Evolutionary conservation across 2,888 invertebrate species (phyloP).

Genomic region (Andrena praecox): DNA sequence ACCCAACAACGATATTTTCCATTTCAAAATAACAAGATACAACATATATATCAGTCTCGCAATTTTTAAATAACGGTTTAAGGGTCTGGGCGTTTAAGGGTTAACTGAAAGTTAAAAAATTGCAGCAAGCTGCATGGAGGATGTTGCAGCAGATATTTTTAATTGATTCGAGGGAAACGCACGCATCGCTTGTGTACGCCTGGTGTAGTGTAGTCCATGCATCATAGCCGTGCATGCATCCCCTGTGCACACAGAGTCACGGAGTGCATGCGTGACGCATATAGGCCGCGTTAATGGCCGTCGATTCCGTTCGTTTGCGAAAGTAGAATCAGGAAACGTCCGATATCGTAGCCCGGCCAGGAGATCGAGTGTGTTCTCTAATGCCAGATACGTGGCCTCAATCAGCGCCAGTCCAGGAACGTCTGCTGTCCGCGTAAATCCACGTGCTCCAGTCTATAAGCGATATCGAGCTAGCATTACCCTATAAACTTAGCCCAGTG

Average conservation of each 20-base stretch:
- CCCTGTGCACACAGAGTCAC: constrained; percentile 8
- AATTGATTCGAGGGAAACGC: constrained; percentile 6
- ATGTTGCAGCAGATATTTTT: constrained; percentile 8
- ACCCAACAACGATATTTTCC: too few species aligned
- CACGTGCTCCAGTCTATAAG: constrained; percentile 35
- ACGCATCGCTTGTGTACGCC: constrained; percentile 12
- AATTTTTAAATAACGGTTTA: too few species aligned
- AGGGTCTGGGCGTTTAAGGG: too few species aligned
- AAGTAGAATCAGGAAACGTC: constrained; percentile 50
- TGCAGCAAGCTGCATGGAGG: background rate
- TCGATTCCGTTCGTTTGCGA: constrained; percentile 53
- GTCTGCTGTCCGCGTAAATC: constrained; percentile 42
- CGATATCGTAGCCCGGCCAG: constrained; percentile 42
- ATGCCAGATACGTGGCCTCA: constrained; percentile 54
- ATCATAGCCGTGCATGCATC: constrained; percentile 39
- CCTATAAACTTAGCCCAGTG: constrained; percentile 52
- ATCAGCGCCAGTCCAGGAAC: constrained; percentile 48
- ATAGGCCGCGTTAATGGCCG: constrained; percentile 27
- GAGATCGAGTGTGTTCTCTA: constrained; percentile 47
- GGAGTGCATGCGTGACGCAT: constrained; percentile 18
- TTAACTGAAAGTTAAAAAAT: background rate
- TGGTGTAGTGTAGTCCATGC: constrained; percentile 6
- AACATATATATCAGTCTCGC: background rate
- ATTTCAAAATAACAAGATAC: too few species aligned
- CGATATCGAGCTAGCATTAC: constrained; percentile 45